Conservation (phyloP, 2,113 vertebrate species). For the Tichodroma muraria region DNA sequence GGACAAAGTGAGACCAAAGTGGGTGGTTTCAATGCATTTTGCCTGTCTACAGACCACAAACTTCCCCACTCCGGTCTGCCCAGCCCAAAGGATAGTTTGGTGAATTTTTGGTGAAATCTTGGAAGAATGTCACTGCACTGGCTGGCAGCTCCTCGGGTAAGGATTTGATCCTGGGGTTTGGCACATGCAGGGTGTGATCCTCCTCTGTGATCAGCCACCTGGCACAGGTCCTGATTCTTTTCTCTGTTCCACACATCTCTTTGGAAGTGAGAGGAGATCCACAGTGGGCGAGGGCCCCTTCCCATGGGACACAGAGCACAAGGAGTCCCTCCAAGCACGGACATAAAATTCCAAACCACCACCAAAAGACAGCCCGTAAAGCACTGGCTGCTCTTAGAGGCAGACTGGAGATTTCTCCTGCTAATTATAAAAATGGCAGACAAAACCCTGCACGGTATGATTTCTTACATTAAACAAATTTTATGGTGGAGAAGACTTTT, state of each 20-base stretch:
- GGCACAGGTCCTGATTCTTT: not conserved
- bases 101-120: not conserved
- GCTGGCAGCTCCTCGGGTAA: not conserved
- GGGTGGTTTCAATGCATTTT: not conserved
- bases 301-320: not conserved
- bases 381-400: not conserved
- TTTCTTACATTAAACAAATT: constrained; percentile 69
- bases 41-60: not conserved
- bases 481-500: constrained; percentile 60
- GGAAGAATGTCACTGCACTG: not conserved
- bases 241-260: not conserved
- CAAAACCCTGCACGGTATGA: constrained; percentile 9
- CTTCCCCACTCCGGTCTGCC: not conserved
- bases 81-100: not conserved
- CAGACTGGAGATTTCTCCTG: not conserved
- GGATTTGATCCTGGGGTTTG: not conserved
- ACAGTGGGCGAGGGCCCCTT: not conserved
- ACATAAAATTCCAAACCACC: not conserved
- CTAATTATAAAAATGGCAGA: constrained; percentile 62
- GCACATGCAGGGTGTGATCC: not conserved
- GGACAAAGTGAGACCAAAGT: not conserved
- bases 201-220: not conserved
- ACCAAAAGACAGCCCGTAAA: not conserved
- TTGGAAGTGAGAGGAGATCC: not conserved
- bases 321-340: not conserved